phyloP scores from a whole-genome alignment of 2,797 vertebrate genomes.

The Melanotaenia maccullochi region DNA sequence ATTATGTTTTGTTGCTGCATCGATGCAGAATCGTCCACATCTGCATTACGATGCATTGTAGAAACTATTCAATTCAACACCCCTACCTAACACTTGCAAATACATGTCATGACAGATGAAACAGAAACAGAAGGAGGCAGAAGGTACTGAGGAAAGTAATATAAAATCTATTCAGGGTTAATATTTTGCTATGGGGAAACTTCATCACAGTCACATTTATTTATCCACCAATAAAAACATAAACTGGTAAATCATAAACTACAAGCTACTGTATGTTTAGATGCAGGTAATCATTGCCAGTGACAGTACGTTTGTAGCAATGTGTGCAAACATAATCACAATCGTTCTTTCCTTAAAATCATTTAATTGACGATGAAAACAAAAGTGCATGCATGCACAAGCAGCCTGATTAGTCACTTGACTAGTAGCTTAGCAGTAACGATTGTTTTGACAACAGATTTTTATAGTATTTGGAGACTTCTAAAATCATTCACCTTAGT shows the following conservation, averaged over 20 bases:
- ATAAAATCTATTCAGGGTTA: conserved; percentile 4
- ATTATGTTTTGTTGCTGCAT: too few species aligned
- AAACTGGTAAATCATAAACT: conserved; percentile 45
- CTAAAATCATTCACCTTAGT: neutral
- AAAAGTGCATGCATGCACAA: neutral
- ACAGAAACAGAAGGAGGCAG: neutral
- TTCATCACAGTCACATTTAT: conserved; percentile 27
- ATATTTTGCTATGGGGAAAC: conserved; percentile 1
- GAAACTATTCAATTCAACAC: too few species aligned
- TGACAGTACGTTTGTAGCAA: conserved; percentile 19
- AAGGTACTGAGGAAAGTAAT: neutral
- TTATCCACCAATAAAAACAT: conserved; percentile 6
- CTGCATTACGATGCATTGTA: too few species aligned
- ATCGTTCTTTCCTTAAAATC: conserved; percentile 9
- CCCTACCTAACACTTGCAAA: neutral
- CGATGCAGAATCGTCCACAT: too few species aligned
- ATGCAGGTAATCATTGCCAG: conserved; percentile 26
- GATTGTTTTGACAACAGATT: neutral
- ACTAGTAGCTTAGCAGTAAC: conserved; percentile 1
- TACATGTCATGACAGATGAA: neutral
- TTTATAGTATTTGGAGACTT: neutral
- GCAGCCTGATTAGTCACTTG: neutral
- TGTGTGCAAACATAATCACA: conserved; percentile 19
- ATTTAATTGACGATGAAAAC: conserved; percentile 19
- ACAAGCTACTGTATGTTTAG: conserved; percentile 29